Evolutionary conservation across 2,888 invertebrate genomes (phyloP).

Genomic region (Ectropis crepuscularia): DNA sequence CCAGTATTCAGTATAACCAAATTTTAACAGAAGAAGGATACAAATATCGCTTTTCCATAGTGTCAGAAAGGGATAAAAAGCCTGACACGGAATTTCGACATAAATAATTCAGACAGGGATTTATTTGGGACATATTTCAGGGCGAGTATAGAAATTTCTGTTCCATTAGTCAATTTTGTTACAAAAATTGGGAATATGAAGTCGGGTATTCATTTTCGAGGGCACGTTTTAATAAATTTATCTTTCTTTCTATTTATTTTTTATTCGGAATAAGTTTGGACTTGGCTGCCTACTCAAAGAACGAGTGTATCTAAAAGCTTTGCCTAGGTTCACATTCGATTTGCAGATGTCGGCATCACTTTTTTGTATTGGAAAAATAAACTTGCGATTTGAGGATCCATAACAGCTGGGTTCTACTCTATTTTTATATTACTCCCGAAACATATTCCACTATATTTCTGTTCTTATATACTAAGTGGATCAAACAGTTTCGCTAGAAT

Average conservation of each 20-base stretch:
- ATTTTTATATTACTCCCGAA: no score
- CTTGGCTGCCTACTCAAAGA: no score
- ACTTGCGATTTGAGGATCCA: no score
- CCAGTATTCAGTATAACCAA: slow-evolving; percentile 16
- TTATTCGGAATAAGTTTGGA: no score
- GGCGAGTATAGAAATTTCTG: slow-evolving; percentile 30
- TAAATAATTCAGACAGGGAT: slow-evolving; percentile 39
- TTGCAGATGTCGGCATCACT: no score
- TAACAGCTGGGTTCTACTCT: no score
- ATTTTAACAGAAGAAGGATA: slow-evolving; percentile 13
- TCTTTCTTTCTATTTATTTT: background rate
- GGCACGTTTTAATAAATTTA: slow-evolving; percentile 4
- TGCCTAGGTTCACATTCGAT: no score
- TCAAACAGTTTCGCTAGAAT: no score
- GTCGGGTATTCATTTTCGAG: slow-evolving; percentile 9
- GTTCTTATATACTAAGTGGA: no score
- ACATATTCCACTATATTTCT: no score
- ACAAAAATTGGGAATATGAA: slow-evolving; percentile 15
- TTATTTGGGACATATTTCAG: slow-evolving; percentile 36
- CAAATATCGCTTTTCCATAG: slow-evolving; percentile 3
- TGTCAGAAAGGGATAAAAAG: slow-evolving; percentile 16
- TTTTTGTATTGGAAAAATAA: no score
- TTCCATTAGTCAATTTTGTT: slow-evolving; percentile 37
- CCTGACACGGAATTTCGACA: slow-evolving; percentile 17
- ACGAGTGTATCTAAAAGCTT: no score